phyloP scores from a whole-genome alignment of 2,797 vertebrate genomes.

The Scomberomorus guttatus region DNA sequence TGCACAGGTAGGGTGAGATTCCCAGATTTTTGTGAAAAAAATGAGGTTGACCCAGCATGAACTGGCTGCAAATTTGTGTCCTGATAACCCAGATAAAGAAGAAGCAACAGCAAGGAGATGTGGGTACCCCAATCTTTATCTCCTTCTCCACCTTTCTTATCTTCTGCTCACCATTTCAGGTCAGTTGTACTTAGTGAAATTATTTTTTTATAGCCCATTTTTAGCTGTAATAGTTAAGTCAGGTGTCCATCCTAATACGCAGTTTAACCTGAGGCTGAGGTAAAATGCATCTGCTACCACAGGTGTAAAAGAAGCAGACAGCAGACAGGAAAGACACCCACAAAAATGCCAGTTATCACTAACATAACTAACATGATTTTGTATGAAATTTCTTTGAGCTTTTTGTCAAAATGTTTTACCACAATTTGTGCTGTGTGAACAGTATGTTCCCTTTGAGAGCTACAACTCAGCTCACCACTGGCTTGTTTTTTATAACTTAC shows the following conservation, averaged over 20 bases:
- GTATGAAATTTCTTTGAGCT: not conserved
- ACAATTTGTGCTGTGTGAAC: too few species aligned
- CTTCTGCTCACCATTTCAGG: not conserved
- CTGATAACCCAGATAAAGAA: not conserved
- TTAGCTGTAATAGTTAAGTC: slow-evolving; percentile 14
- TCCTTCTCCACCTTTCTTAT: not conserved
- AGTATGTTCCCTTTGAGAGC: not conserved
- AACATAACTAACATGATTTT: not conserved
- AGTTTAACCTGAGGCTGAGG: slow-evolving; percentile 32
- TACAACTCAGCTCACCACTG: not conserved
- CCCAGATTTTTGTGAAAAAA: not conserved
- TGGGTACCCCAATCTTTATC: not conserved
- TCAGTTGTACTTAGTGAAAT: not conserved
- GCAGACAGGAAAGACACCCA: slow-evolving; percentile 9
- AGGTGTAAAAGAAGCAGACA: not conserved
- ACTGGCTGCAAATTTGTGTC: not conserved
- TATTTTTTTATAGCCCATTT: not conserved
- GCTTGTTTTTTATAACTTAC: not conserved
- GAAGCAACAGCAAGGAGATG: not conserved
- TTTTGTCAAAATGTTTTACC: not conserved
- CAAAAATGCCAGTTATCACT: too few species aligned
- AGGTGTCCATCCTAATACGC: slow-evolving; percentile 19
- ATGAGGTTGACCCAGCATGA: not conserved
- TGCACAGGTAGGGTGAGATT: not conserved
- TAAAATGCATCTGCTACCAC: slow-evolving; percentile 13